Evolutionary conservation across 2,113 vertebrate species (phyloP).

Genomic region (Poeciliopsis retropinna): DNA sequence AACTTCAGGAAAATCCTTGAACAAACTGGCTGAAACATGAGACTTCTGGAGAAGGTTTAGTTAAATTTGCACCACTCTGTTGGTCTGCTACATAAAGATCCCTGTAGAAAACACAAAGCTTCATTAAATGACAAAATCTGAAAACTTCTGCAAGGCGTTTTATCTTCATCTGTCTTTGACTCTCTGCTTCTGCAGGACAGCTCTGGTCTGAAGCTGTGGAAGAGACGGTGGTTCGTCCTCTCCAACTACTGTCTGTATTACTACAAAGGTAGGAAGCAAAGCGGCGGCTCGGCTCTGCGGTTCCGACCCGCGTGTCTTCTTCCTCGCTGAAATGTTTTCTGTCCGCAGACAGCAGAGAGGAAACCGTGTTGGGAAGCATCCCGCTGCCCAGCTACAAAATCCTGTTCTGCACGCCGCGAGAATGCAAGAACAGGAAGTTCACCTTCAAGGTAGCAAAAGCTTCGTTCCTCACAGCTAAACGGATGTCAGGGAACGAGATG

Average conservation of each 20-base stretch:
- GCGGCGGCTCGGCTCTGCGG: neutral
- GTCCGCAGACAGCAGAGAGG: slow-evolving; percentile 88
- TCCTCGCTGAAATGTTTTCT: slow-evolving; percentile 9
- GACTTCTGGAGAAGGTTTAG: neutral
- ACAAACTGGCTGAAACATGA: neutral
- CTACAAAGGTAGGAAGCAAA: slow-evolving; percentile 76
- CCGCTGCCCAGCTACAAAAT: slow-evolving; percentile 89
- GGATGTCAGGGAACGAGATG: neutral
- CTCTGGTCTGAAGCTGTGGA: slow-evolving; percentile 89
- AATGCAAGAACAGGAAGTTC: slow-evolving; percentile 87
- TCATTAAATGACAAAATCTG: neutral
- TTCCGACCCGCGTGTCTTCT: neutral
- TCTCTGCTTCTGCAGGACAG: slow-evolving; percentile 82
- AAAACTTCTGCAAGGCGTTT: neutral
- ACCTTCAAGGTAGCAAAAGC: slow-evolving; percentile 85
- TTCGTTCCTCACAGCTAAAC: neutral
- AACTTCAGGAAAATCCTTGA: neutral
- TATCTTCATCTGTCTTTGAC: neutral
- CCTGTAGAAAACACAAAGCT: neutral
- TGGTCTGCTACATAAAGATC: too few species aligned
- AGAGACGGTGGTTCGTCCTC: slow-evolving; percentile 92
- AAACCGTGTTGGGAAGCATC: slow-evolving; percentile 88
- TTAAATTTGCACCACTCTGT: too few species aligned
- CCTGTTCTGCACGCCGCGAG: slow-evolving; percentile 83
- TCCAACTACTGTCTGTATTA: slow-evolving; percentile 92